Evolutionary conservation across 1,140 invertebrate genomes (phyloP), one percentile per base, ranked within the genome.

Genomic region (Holotrichia oblita): DNA sequence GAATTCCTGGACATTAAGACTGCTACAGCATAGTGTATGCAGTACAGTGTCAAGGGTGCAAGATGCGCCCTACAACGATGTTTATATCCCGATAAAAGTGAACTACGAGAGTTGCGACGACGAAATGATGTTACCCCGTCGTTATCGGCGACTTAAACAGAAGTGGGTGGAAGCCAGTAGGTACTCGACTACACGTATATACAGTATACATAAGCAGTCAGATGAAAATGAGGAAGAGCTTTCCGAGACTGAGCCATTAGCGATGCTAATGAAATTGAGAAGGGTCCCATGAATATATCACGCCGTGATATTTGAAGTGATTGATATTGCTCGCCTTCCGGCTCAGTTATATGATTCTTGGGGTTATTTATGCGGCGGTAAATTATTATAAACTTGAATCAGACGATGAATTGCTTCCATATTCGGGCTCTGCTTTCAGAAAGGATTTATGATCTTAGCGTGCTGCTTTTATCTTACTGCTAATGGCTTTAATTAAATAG

Each of bases 11-110:
- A 34, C 27, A 34, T 34, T 34, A 34, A 55, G 4, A 34, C 27
- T 4, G 12, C 17, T 55, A 55, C 6, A n/a, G 3, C 48, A 17
- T 17, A 17, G 48, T 55, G 48, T 55, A 55, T 3, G 14, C 6
- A 55, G 14, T 7, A n/a, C n/a, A 55, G 2, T 17, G 12, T 17
- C 48, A 55, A 17, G 48, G 48, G 48, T 24, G 22, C 2, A 72
- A 72, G 22, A 10, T n/a, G 64, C 22, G 14, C 22, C 14, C 80
- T 78, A 76, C 78, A 77, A 73, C 76, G 77, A 64, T 76, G 64
- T 78, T 81, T 81, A 81, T 81, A 77, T 77, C 78, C 79, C 81
- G 80, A 81, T 81, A 81, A 81, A 81, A 79, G 77, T 78, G 77
- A 59, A 80, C 77, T 79, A 77, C 77, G 72, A 77, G 78, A 81